phyloP scores from a whole-genome alignment of 2,113 vertebrate genomes.

The Hippopotamus amphibius region DNA sequence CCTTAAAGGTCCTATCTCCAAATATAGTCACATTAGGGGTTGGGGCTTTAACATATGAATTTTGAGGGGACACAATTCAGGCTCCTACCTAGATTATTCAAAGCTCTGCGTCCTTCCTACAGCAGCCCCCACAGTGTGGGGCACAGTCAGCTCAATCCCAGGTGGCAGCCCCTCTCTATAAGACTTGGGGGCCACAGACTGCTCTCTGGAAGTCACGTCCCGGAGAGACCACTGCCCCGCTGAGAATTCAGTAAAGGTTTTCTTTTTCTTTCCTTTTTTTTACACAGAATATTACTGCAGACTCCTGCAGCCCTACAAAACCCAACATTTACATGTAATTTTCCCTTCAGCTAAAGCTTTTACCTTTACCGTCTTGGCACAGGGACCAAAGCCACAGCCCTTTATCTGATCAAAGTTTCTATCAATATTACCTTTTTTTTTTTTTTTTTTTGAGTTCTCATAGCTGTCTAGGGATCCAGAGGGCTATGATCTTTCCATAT shows the following conservation, averaged over 20 bases:
- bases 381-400: background rate
- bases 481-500: background rate
- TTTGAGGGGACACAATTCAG: background rate
- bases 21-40: background rate
- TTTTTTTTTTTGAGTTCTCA: background rate
- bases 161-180: background rate
- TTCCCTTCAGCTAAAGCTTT: slow-evolving; percentile 59
- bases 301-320: background rate
- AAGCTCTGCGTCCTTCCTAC: background rate
- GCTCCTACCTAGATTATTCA: background rate
- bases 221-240: background rate
- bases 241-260: slow-evolving; percentile 12
- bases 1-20: background rate
- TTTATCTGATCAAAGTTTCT: slow-evolving; percentile 31
- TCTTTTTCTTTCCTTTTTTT: fast-evolving
- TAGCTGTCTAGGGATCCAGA: background rate
- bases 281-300: background rate
- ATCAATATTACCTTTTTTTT: background rate
- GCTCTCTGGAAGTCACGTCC: background rate
- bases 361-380: slow-evolving; percentile 3
- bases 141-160: background rate
- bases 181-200: background rate
- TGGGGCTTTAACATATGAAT: background rate
- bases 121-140: background rate
- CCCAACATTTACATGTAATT: background rate